A percentile compares a stretch with the other conserved stretches of the same genome.
These are phyloP conservation scores for Hypomesus transpacificus DNA, from an alignment of 2,113 vertebrate genomes.

Conservation along the genomic window DNA sequence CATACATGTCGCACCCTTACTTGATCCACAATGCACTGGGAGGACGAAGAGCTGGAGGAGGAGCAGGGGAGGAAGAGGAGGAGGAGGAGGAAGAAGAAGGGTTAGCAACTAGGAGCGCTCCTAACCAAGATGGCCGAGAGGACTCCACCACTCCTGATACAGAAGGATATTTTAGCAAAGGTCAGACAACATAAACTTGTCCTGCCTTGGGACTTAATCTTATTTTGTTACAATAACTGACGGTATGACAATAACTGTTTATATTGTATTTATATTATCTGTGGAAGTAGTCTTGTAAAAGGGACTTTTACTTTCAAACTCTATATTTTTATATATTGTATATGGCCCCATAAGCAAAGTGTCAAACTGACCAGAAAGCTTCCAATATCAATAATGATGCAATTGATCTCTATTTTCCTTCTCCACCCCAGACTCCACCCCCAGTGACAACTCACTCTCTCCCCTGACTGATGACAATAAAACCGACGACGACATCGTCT, in stretches of 20 bases:
- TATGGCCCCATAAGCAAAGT: too few relatives aligned
- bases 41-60: slow-evolving; percentile 63
- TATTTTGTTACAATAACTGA: too few relatives aligned
- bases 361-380: too few relatives aligned
- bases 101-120: slow-evolving; percentile 96
- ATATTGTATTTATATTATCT: too few relatives aligned
- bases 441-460: slow-evolving; percentile 89
- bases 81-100: slow-evolving; percentile 80
- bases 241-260: too few relatives aligned
- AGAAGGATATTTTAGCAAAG: slow-evolving; percentile 88
- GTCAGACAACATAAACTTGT: slow-evolving; percentile 52
- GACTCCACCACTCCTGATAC: slow-evolving; percentile 74
- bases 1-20: slow-evolving; percentile 77
- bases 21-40: slow-evolving; percentile 74
- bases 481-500: slow-evolving; percentile 82
- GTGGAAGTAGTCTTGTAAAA: too few relatives aligned
- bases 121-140: slow-evolving; percentile 75
- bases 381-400: neutral
- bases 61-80: slow-evolving; percentile 65
- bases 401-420: neutral
- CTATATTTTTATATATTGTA: too few relatives aligned
- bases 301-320: too few relatives aligned
- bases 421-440: slow-evolving; percentile 71
- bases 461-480: slow-evolving; percentile 89
- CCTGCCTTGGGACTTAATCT: too few relatives aligned